A percentile compares a stretch with the other conserved stretches of the same genome.
phyloP scores from a whole-genome alignment of 1,140 invertebrate genomes.

The Temnothorax curvispinosus region DNA sequence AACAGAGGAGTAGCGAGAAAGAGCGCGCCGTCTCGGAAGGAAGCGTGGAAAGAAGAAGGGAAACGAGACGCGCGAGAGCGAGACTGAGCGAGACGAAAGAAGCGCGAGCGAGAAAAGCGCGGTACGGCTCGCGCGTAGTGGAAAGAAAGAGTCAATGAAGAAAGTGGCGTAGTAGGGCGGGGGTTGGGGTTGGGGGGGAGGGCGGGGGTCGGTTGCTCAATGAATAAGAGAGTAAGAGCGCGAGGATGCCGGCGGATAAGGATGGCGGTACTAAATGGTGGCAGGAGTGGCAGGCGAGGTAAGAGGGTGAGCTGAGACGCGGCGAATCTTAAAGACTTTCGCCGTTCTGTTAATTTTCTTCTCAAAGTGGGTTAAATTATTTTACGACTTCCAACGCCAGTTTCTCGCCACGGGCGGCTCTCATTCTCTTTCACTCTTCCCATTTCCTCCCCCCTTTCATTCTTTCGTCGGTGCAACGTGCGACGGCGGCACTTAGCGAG shows the following conservation, averaged over 20 bases:
- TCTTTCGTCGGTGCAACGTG: not conserved
- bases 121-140: conserved; percentile 83
- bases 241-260: conserved; percentile 70
- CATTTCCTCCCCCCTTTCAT: not conserved
- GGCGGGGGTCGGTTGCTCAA: conserved; percentile 80
- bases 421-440: conserved; percentile 35
- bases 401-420: conserved; percentile 28
- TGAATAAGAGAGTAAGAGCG: conserved; percentile 83
- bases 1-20: conserved; percentile 65
- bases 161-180: conserved; percentile 76
- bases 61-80: conserved; percentile 16
- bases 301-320: conserved; percentile 72
- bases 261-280: conserved; percentile 52
- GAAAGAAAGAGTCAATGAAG: conserved; percentile 86
- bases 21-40: conserved; percentile 11
- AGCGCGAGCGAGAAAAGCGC: conserved; percentile 64
- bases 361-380: conserved; percentile 84
- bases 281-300: conserved; percentile 49
- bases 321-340: conserved; percentile 84
- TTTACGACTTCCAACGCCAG: conserved; percentile 78
- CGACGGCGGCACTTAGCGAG: conserved; percentile 41
- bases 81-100: conserved; percentile 39
- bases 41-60: conserved; percentile 62
- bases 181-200: conserved; percentile 65
- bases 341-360: conserved; percentile 85